Conservation (phyloP, 1,140 invertebrate species). For the Xylocopa sonorina region DNA sequence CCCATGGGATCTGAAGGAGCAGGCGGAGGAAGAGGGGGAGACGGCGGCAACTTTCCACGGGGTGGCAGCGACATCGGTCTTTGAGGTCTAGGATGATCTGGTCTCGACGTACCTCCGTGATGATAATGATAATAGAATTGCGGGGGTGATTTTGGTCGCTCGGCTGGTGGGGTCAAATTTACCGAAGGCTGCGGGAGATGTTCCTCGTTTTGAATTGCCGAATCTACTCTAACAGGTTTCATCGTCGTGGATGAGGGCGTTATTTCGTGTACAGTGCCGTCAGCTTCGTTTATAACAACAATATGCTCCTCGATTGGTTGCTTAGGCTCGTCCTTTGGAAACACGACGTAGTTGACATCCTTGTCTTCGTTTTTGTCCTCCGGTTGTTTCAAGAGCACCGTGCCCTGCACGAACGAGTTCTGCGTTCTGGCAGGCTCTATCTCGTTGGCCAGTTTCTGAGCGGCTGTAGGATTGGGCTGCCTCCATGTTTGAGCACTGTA, state of each 20-base stretch:
- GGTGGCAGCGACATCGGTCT: constrained; percentile 68
- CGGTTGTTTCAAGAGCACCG: constrained; percentile 9
- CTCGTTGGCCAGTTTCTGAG: constrained; percentile 40
- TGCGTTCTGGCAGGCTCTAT: constrained; percentile 36
- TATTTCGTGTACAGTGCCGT: constrained; percentile 70
- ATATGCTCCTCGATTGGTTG: constrained; percentile 74
- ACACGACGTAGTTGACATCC: constrained; percentile 59
- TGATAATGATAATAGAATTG: constrained; percentile 71
- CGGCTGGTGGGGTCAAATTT: constrained; percentile 75
- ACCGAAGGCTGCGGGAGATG: constrained; percentile 73
- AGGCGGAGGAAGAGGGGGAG: constrained; percentile 39
- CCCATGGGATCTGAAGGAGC: constrained; percentile 68
- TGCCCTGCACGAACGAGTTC: constrained; percentile 11
- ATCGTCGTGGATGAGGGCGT: constrained; percentile 15
- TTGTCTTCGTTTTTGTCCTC: constrained; percentile 43
- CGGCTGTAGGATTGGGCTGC: constrained; percentile 12
- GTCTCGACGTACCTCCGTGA: constrained; percentile 36
- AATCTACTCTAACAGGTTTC: constrained; percentile 21
- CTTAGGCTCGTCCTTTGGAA: constrained; percentile 52
- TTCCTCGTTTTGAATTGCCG: constrained; percentile 54
- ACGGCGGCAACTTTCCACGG: constrained; percentile 56
- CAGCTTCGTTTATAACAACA: constrained; percentile 75
- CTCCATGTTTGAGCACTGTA: constrained; percentile 68
- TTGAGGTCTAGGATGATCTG: constrained; percentile 64
- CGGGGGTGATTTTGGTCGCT: constrained; percentile 70